These are phyloP conservation scores for Polypedilum pembai DNA, from an alignment of 1,140 invertebrate species.

Conservation along the genomic window DNA sequence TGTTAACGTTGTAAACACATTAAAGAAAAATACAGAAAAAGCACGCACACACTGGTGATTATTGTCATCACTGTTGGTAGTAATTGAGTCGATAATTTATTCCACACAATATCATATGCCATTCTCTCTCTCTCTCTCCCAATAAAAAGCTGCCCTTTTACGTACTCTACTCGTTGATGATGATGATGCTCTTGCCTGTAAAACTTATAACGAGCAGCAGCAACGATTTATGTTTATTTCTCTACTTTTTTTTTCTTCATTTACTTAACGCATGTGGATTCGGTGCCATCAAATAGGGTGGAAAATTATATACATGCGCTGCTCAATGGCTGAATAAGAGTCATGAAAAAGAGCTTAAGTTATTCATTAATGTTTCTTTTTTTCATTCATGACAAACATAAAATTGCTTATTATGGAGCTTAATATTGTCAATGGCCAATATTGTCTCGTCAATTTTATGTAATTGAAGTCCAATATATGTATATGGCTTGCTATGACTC, in stretches of 20 bases:
- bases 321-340: too few relatives aligned
- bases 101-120: not conserved
- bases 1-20: conserved; percentile 25
- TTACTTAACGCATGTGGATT: not conserved
- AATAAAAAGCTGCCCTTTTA: not conserved
- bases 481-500: not conserved
- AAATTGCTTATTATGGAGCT: not conserved
- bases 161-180: not conserved
- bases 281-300: not conserved
- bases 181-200: not conserved
- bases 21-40: not conserved
- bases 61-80: conserved; percentile 20
- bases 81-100: conserved; percentile 26
- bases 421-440: not conserved
- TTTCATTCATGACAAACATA: not conserved
- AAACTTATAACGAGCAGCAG: too few relatives aligned
- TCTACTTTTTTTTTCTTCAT: not conserved
- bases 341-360: not conserved
- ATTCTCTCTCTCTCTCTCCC: not conserved
- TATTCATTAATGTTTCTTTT: conserved; percentile 4
- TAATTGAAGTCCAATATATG: conserved; percentile 12
- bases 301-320: not conserved
- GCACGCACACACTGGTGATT: not conserved
- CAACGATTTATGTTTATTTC: too few relatives aligned
- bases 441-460: conserved; percentile 6